phyloP scores from a whole-genome alignment of 2,888 invertebrate genomes.

The Ceramica pisi region DNA sequence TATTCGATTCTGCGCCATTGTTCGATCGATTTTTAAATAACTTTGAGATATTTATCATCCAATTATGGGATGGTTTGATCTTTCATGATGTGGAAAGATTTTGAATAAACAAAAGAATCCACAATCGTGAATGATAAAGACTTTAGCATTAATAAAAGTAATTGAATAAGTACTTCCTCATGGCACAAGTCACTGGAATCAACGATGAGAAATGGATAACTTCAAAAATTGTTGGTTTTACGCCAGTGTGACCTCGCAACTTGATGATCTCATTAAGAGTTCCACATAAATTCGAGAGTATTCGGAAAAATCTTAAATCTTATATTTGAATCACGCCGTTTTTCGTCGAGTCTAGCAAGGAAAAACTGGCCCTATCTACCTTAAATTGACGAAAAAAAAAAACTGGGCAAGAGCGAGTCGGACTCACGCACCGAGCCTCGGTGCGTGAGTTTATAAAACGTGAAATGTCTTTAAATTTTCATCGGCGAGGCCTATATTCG shows the following conservation, averaged over 20 bases:
- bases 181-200: not conserved
- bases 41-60: not conserved
- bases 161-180: conserved; percentile 36
- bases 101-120: conserved; percentile 13
- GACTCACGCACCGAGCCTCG: no score
- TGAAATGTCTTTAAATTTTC: no score
- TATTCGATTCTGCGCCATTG: conserved; percentile 1
- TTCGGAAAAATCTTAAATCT: no score
- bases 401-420: no score
- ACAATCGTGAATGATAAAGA: not conserved
- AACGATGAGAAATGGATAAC: conserved; percentile 29
- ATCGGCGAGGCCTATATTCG: no score
- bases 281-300: not conserved
- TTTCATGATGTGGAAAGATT: not conserved
- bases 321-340: no score
- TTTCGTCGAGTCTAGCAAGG: no score
- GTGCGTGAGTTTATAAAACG: no score
- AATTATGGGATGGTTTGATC: conserved; percentile 1
- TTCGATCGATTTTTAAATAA: not conserved
- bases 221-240: conserved; percentile 9
- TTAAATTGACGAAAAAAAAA: no score
- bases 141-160: conserved; percentile 27
- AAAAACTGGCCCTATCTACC: no score
- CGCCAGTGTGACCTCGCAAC: not conserved
- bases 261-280: conserved; percentile 21